Conservation (phyloP, 2,888 invertebrate genomes). For the Sarcophaga rosellei region DNA sequence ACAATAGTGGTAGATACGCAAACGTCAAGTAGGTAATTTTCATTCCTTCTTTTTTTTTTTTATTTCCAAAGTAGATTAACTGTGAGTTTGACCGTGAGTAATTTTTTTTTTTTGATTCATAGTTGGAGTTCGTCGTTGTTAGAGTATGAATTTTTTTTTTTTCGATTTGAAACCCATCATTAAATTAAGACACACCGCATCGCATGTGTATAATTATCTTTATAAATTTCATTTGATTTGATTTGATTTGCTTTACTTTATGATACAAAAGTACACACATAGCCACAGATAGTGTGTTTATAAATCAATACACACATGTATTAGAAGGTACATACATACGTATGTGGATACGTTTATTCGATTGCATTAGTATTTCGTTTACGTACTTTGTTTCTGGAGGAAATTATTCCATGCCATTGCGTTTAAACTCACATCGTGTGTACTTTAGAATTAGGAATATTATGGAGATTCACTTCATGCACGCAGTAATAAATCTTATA, state of each 20-base stretch:
- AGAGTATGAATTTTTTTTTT: not conserved
- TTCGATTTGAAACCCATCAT: conserved; percentile 65
- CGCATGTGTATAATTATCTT: conserved; percentile 64
- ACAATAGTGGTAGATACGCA: conserved; percentile 22
- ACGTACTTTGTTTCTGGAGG: not conserved
- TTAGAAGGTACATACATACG: not conserved
- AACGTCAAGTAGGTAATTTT: conserved; percentile 40
- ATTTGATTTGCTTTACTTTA: conserved; percentile 44
- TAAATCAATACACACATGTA: not conserved
- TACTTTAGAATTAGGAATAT: conserved; percentile 3
- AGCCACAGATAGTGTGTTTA: not conserved
- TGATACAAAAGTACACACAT: not conserved
- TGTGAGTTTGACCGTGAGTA: conserved; percentile 14
- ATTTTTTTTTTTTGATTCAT: not conserved
- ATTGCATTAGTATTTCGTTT: conserved; percentile 49
- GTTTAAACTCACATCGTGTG: not conserved
- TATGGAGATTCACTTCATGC: not conserved
- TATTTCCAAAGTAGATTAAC: not conserved
- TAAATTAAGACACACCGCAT: conserved; percentile 64
- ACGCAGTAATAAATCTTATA: no score
- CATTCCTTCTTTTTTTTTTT: not conserved
- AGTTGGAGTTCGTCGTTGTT: no score
- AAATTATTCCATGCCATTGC: not conserved
- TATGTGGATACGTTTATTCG: not conserved
- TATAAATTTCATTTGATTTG: conserved; percentile 45